A percentile compares a stretch with the other conserved stretches of the same genome.
Conservation (phyloP, 2,888 invertebrate species). For the Tyria jacobaeae region DNA sequence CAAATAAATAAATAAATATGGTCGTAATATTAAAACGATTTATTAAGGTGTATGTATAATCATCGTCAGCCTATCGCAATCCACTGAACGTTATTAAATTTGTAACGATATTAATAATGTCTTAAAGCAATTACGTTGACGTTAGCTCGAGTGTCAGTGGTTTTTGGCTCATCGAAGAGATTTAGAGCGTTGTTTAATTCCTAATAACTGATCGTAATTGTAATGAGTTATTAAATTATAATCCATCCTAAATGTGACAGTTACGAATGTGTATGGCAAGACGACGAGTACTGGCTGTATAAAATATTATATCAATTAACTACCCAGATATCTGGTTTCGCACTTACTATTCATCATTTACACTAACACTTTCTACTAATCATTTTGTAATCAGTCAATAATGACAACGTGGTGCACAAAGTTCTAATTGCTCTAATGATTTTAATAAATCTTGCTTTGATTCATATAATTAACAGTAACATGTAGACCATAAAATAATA, state of each 20-base stretch:
- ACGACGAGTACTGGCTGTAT: not conserved
- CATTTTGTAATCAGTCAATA: too few species aligned
- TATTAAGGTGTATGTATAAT: too few species aligned
- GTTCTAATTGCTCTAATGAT: too few species aligned
- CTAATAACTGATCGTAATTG: not conserved
- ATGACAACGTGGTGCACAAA: too few species aligned
- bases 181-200: not conserved
- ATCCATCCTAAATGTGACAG: not conserved
- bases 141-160: not conserved
- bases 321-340: not conserved
- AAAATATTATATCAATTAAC: too few species aligned
- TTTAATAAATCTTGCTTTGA: too few species aligned
- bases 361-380: not conserved
- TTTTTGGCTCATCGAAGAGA: conserved; percentile 1
- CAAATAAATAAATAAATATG: too few species aligned
- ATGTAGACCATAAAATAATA: not conserved
- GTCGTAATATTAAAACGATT: not conserved
- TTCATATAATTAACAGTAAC: too few species aligned
- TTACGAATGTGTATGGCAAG: not conserved
- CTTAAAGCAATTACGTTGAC: not conserved
- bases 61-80: too few species aligned
- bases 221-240: not conserved
- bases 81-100: not conserved
- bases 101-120: not conserved
- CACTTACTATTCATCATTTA: not conserved